Percentiles rank a stretch among this genome's conserved stretches.
Conservation (phyloP, 2,888 invertebrate species). For the Dicyrtomina minuta region DNA sequence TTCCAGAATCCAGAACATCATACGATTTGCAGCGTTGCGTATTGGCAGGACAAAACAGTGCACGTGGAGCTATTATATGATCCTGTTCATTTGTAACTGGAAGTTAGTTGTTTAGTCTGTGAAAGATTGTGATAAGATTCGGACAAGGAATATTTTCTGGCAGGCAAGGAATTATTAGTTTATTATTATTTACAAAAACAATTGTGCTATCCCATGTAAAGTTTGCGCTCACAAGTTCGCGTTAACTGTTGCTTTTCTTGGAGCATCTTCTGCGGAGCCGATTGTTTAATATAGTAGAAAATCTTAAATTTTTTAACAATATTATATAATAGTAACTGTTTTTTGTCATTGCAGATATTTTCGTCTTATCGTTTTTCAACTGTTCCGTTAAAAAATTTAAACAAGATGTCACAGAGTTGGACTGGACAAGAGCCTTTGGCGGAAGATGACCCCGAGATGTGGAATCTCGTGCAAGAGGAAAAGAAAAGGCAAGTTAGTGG, state of each 20-base stretch:
- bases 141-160: constrained; percentile 7
- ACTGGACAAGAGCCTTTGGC: constrained; percentile 56
- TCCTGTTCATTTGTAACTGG: background rate
- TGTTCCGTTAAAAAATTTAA: constrained; percentile 36
- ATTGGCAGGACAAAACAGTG: background rate
- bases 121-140: constrained; percentile 2
- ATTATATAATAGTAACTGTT: no score
- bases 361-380: constrained; percentile 11
- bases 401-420: constrained; percentile 50
- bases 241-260: no score
- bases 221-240: no score
- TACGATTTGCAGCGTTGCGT: constrained; percentile 10
- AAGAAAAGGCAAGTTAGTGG: constrained; percentile 80
- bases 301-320: no score
- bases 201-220: no score
- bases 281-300: no score
- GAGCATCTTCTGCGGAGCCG: no score
- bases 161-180: background rate
- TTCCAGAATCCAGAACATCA: constrained; percentile 6
- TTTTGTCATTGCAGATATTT: constrained; percentile 16
- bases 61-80: constrained; percentile 5
- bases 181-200: background rate
- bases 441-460: constrained; percentile 85
- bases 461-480: constrained; percentile 77
- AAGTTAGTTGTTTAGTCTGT: constrained; percentile 15